A percentile compares a stretch with the other conserved stretches of the same genome.
phyloP scores from a whole-genome alignment of 2,113 vertebrate species.

The Poecilia latipinna region DNA sequence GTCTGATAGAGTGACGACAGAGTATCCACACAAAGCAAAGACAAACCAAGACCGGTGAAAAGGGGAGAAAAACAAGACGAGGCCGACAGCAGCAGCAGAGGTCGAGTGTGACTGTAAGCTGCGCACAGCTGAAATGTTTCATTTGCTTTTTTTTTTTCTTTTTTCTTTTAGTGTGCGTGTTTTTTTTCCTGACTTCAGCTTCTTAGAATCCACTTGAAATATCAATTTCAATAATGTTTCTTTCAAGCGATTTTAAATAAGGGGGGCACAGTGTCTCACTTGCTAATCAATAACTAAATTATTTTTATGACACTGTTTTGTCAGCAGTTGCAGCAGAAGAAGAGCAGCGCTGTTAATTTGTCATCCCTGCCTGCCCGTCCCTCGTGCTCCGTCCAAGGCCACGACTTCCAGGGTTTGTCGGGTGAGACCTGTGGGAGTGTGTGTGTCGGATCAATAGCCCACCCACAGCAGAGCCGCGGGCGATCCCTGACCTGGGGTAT shows the following conservation, averaged over 20 bases:
- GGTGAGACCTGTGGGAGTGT: slow-evolving; percentile 87
- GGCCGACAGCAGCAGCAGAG: background rate
- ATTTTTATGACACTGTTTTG: slow-evolving; percentile 41
- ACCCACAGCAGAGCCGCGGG: slow-evolving; percentile 83
- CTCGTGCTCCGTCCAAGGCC: slow-evolving; percentile 46
- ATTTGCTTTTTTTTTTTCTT: background rate
- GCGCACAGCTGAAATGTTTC: slow-evolving; percentile 14
- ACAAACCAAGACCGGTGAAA: slow-evolving; percentile 6
- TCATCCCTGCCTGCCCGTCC: slow-evolving; percentile 34
- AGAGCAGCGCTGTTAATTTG: slow-evolving; percentile 56
- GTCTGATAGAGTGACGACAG: slow-evolving; percentile 59
- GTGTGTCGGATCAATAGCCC: slow-evolving; percentile 88
- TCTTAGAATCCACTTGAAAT: slow-evolving; percentile 36
- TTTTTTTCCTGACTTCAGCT: slow-evolving; percentile 21
- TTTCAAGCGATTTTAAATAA: slow-evolving; percentile 26
- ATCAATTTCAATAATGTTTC: slow-evolving; percentile 40
- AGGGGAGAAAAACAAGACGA: background rate
- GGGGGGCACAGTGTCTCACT: slow-evolving; percentile 26
- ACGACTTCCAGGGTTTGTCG: slow-evolving; percentile 68
- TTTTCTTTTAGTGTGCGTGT: too few species aligned
- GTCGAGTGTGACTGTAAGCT: slow-evolving; percentile 11
- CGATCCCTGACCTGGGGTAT: slow-evolving; percentile 89
- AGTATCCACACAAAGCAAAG: slow-evolving; percentile 21
- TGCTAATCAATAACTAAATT: slow-evolving; percentile 49
- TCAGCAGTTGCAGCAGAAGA: slow-evolving; percentile 49